These are phyloP conservation scores for Hystrix cristata DNA, from an alignment of 2,113 vertebrate species.

Conservation along the genomic window DNA sequence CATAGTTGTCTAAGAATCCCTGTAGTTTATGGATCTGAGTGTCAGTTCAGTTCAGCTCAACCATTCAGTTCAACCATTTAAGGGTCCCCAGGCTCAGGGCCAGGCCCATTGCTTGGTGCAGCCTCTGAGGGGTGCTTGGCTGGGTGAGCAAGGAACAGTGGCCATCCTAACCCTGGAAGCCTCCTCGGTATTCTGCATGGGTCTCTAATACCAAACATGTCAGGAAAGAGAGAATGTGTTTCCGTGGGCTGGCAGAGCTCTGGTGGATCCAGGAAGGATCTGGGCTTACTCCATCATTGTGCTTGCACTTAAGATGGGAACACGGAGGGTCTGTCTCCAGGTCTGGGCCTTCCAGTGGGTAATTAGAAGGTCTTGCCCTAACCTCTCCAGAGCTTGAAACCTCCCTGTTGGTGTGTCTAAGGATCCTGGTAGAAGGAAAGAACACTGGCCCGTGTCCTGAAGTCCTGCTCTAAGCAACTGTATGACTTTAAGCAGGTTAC, in stretches of 20 bases:
- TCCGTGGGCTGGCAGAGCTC: neutral
- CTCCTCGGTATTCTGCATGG: neutral
- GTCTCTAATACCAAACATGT: neutral
- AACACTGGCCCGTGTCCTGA: neutral
- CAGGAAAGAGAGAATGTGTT: neutral
- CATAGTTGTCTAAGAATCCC: conserved; percentile 9
- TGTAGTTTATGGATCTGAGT: neutral
- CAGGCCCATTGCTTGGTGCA: neutral
- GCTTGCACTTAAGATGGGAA: neutral
- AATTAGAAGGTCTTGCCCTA: neutral
- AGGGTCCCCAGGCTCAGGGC: no score
- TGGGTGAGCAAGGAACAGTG: neutral
- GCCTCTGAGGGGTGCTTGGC: neutral
- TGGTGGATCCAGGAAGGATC: neutral
- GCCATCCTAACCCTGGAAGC: neutral
- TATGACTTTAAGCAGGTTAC: neutral
- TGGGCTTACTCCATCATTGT: neutral
- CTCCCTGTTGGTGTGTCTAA: neutral
- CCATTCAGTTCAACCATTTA: neutral
- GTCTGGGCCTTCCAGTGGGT: neutral
- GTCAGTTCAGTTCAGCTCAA: neutral
- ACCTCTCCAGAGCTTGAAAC: neutral
- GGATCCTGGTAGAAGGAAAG: neutral
- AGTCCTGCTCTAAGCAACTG: neutral
- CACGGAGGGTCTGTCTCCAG: neutral